These are phyloP conservation scores for Sisyra terminalis DNA, from an alignment of 2,888 invertebrate genomes.

Conservation along the genomic window DNA sequence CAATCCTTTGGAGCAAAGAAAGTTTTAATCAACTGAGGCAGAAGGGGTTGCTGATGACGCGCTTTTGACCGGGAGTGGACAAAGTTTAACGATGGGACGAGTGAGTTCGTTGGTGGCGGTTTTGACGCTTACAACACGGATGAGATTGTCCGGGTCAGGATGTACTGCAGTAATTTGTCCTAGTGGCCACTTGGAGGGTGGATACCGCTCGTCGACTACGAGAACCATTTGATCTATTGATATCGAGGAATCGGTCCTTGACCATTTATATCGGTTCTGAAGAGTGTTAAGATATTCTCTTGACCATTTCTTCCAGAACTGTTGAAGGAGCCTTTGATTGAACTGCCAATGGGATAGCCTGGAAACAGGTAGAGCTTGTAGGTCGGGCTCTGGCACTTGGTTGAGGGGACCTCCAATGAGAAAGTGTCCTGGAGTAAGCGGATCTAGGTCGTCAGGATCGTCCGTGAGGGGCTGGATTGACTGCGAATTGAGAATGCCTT, in stretches of 20 bases:
- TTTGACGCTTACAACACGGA: no score
- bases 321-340: no score
- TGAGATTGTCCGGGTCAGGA: no score
- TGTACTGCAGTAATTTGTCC: no score
- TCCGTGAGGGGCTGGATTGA: conserved; percentile 11
- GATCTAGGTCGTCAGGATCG: conserved; percentile 5
- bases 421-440: conserved; percentile 8
- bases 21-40: no score
- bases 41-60: no score
- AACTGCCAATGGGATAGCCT: no score
- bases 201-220: background rate
- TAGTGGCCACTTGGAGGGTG: conserved; percentile 1
- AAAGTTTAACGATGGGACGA: no score
- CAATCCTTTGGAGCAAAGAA: no score
- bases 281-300: background rate
- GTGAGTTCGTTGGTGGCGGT: no score
- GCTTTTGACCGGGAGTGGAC: no score
- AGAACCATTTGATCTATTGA: background rate
- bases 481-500: conserved; percentile 15
- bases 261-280: background rate
- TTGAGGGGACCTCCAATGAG: conserved; percentile 8
- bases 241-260: background rate
- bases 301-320: background rate
- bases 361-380: no score
- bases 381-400: conserved; percentile 6